Percentiles rank a stretch among this genome's conserved stretches.
Conservation (phyloP, 2,797 vertebrate species). For the Sebastes aleutianus region DNA sequence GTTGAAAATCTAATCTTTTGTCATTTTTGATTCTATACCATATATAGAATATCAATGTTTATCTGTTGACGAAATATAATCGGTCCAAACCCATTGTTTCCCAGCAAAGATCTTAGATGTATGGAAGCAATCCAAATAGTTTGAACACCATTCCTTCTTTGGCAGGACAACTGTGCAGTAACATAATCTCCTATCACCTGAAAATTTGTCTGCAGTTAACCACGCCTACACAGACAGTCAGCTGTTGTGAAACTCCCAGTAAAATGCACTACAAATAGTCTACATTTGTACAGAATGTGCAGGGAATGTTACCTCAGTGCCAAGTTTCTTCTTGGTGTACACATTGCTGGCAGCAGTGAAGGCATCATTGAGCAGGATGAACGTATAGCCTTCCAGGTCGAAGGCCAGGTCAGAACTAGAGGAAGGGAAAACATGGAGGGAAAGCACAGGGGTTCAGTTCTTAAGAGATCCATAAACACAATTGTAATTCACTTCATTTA, state of each 20-base stretch:
- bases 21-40: background rate
- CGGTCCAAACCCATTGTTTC: background rate
- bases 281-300: background rate
- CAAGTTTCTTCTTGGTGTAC: slow-evolving; percentile 92
- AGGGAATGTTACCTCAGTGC: slow-evolving; percentile 77
- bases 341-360: slow-evolving; percentile 92
- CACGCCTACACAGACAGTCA: background rate
- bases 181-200: background rate
- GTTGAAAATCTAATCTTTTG: background rate
- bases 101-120: background rate
- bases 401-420: slow-evolving; percentile 92
- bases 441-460: background rate
- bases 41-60: background rate
- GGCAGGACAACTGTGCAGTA: background rate
- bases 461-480: background rate
- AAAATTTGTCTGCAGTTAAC: background rate
- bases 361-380: slow-evolving; percentile 91
- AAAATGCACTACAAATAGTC: background rate
- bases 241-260: background rate
- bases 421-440: background rate
- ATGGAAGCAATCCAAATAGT: background rate
- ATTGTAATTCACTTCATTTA: background rate
- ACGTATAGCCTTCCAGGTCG: slow-evolving; percentile 86
- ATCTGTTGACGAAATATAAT: background rate
- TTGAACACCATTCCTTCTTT: background rate